Evolutionary conservation across 2,888 invertebrate genomes (phyloP).

Genomic region (Homarus gammarus): DNA sequence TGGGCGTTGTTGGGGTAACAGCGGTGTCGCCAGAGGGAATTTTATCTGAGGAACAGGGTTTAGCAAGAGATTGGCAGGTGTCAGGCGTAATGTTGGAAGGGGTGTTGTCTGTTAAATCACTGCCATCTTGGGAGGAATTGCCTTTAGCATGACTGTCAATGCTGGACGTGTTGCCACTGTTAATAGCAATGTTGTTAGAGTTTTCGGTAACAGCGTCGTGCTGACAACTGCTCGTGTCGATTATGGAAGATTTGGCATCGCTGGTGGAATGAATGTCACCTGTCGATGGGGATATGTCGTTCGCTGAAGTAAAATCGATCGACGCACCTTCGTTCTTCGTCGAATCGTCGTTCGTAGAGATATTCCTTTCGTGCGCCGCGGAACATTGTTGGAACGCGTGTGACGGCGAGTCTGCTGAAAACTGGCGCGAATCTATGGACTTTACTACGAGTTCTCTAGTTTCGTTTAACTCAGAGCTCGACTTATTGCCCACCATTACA

Average conservation of each 20-base stretch:
- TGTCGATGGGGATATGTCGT: neutral
- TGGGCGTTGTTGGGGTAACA: no score
- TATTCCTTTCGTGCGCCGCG: neutral
- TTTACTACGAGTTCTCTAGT: neutral
- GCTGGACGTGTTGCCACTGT: neutral
- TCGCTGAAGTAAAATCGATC: neutral
- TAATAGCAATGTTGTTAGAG: neutral
- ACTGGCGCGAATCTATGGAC: neutral
- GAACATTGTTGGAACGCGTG: neutral
- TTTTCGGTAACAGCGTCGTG: neutral
- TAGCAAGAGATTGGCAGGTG: no score
- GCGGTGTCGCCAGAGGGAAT: no score
- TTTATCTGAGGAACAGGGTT: no score
- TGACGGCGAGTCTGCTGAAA: neutral
- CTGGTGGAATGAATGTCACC: neutral
- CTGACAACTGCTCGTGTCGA: neutral
- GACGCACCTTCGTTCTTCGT: constrained; percentile 3
- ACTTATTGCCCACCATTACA: neutral
- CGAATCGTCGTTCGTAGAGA: neutral
- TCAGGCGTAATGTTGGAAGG: neutral
- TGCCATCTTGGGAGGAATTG: neutral
- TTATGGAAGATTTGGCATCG: neutral
- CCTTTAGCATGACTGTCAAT: no score
- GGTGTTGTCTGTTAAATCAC: neutral
- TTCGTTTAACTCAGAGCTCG: neutral